Base-by-base conservation (phyloP, 1,140 invertebrate species). In the Hypsibius dujardini region DNA sequence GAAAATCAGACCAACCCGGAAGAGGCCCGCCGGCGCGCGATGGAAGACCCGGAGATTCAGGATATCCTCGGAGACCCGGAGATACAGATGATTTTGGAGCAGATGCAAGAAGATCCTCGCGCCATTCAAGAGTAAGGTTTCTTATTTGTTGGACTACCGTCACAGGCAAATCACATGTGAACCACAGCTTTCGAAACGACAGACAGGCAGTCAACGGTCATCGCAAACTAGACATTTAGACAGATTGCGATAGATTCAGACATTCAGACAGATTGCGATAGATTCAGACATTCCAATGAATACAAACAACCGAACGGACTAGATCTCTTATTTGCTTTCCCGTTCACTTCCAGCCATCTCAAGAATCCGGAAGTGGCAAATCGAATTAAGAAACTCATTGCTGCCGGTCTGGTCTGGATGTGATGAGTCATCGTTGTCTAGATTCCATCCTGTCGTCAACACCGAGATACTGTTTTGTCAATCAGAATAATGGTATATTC, bases 271-370 rank as follows among this genome's bases (percentile, higher is more conserved):
- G 73, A 95, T 95, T 0, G 92, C 98, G 91, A 84, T 85, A n/a
- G 94, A 99, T 84, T 95, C 95, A n/a, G 93, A 92, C 2, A 99
- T 99, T 95, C 84, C 93, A 76, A 83, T 98, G 76, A 98, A 99
- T 76, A 84, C 99, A 15, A 95, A 78, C 89, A 85, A 7, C 50
- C 47, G 50, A 40, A 70, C 72, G 59, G 56, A 60, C 74, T 72
- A 45, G 75, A 70, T 75, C 77, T 76, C 75, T 75, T 75, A 73
- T 83, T 84, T 67, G 75, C 73, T 80, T 81, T n/a, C 81, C 28
- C 28, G 28, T 83, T 84, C 62, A 75, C 73, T 80, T 81, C n/a
- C 81, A 90, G 90, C 71, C 95, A 99, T 82, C 82, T 98, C 76
- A 89, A 92, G 79, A 98, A 99, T 84, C 95, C 95, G 42, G 90